phyloP scores from a whole-genome alignment of 2,888 invertebrate genomes.

The Piscicola geometra region DNA sequence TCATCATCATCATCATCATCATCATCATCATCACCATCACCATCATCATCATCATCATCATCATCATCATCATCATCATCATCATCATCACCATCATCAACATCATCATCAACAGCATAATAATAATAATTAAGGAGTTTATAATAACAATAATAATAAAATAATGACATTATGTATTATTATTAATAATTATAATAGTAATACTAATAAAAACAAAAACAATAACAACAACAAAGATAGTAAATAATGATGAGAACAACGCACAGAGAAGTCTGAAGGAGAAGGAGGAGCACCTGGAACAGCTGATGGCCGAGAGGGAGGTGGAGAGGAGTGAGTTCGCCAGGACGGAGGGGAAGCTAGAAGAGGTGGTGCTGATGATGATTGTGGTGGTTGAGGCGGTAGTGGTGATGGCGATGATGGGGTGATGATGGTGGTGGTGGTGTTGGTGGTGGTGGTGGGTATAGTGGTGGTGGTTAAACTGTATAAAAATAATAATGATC shows the following conservation, averaged over 20 bases:
- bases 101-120: background rate
- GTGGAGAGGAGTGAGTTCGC: slow-evolving; percentile 82
- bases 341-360: slow-evolving; percentile 75
- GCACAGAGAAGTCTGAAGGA: slow-evolving; percentile 81
- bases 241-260: background rate
- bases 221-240: background rate
- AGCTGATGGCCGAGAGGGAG: slow-evolving; percentile 82
- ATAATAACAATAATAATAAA: no score
- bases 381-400: no score
- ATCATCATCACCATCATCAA: slow-evolving; percentile 2
- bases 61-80: slow-evolving; percentile 6
- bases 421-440: no score
- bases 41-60: background rate
- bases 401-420: no score
- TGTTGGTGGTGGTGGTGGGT: no score
- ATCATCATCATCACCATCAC: slow-evolving; percentile 15
- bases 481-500: no score
- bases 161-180: background rate
- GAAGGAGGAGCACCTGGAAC: slow-evolving; percentile 88
- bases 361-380: slow-evolving; percentile 68
- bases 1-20: slow-evolving; percentile 23
- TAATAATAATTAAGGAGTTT: background rate
- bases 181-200: background rate
- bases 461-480: no score
- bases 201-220: background rate